Evolutionary conservation across 2,797 vertebrate genomes (phyloP).

Genomic region (Monodelphis domestica): DNA sequence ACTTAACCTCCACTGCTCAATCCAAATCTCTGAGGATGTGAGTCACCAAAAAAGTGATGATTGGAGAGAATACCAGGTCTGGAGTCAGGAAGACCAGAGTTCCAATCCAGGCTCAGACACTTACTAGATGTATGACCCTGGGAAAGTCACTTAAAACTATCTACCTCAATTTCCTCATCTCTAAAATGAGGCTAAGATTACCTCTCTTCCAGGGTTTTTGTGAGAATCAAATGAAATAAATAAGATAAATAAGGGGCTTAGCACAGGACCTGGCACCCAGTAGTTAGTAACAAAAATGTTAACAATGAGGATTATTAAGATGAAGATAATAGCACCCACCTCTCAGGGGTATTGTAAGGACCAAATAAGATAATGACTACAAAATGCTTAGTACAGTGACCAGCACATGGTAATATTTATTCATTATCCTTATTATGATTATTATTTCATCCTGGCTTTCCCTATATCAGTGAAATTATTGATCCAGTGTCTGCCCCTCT

Average conservation of each 20-base stretch:
- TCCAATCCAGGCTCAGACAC: not conserved
- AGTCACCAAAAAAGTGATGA: not conserved
- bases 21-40: not conserved
- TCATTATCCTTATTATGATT: not conserved
- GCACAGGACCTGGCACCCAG: not conserved
- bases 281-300: too few relatives aligned
- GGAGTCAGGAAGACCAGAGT: not conserved
- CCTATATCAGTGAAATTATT: not conserved
- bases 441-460: not conserved
- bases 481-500: not conserved
- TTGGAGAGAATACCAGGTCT: not conserved
- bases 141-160: too few relatives aligned
- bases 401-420: not conserved
- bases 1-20: too few relatives aligned
- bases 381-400: not conserved
- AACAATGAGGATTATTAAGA: too few relatives aligned
- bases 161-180: not conserved
- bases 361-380: too few relatives aligned
- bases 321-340: too few relatives aligned
- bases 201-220: not conserved
- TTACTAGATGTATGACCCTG: not conserved
- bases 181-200: not conserved
- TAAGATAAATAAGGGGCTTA: too few relatives aligned
- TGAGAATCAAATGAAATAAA: not conserved
- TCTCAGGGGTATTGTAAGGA: too few relatives aligned